Evolutionary conservation across 2,113 vertebrate species (phyloP).

Genomic region (Ornithorhynchus anatinus): DNA sequence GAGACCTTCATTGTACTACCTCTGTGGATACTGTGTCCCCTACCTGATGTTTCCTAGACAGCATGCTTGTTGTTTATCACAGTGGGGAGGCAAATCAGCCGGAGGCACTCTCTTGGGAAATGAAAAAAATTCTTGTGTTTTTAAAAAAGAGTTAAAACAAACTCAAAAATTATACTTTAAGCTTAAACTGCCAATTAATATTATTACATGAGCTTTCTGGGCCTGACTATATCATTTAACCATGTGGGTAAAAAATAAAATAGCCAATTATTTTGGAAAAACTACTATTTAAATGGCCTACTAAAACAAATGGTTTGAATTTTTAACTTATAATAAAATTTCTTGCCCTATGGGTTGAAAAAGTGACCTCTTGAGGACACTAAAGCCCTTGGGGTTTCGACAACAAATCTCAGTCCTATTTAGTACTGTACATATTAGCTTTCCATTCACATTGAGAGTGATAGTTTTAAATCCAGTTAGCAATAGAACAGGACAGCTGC

Average conservation of each 20-base stretch:
- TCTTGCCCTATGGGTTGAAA: neutral
- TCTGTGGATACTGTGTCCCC: neutral
- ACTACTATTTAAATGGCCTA: neutral
- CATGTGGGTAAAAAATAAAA: neutral
- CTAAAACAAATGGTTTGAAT: neutral
- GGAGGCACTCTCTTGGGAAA: neutral
- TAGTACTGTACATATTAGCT: neutral
- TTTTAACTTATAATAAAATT: neutral
- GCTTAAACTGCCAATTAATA: neutral
- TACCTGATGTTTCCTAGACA: too few species aligned
- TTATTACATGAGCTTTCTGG: too few species aligned
- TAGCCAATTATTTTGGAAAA: too few species aligned
- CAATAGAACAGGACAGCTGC: constrained; percentile 7
- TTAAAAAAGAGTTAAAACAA: neutral
- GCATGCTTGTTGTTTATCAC: too few species aligned
- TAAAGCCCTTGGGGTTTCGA: constrained; percentile 5
- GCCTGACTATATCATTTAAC: neutral
- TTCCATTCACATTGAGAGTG: constrained; percentile 12
- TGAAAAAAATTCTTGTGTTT: neutral
- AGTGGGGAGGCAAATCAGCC: neutral
- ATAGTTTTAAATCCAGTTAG: constrained; percentile 6
- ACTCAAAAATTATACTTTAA: neutral
- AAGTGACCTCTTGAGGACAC: constrained; percentile 10
- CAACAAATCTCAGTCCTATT: constrained; percentile 4
- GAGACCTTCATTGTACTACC: too few species aligned